Evolutionary conservation across 2,888 invertebrate species (phyloP).

Genomic region (Malachius bipustulatus): DNA sequence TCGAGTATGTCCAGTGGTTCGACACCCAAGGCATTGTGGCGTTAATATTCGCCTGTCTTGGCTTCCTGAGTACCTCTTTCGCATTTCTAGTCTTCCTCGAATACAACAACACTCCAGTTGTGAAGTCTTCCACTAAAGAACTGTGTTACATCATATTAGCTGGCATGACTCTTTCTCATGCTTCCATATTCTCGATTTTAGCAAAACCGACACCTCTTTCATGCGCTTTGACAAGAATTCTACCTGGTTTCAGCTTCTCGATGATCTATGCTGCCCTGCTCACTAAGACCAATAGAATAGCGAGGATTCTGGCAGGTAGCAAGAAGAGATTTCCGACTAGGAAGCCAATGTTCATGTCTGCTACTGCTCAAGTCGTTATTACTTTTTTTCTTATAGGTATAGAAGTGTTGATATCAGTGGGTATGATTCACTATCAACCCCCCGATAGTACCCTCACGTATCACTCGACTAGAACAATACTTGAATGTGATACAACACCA

Average conservation of each 20-base stretch:
- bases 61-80: conserved; percentile 50
- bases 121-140: conserved; percentile 55
- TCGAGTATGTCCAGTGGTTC: conserved; percentile 50
- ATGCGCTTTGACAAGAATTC: conserved; percentile 37
- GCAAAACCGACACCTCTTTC: conserved; percentile 45
- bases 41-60: conserved; percentile 45
- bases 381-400: conserved; percentile 51
- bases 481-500: conserved; percentile 51
- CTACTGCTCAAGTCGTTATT: conserved; percentile 47
- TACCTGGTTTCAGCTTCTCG: conserved; percentile 35
- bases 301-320: conserved; percentile 58
- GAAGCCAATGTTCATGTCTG: conserved; percentile 54
- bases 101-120: conserved; percentile 64
- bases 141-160: conserved; percentile 58
- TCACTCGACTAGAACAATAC: conserved; percentile 41
- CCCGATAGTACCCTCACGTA: conserved; percentile 45
- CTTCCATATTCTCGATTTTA: conserved; percentile 52
- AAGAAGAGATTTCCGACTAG: conserved; percentile 59
- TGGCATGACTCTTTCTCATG: conserved; percentile 46
- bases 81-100: conserved; percentile 50
- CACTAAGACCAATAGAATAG: conserved; percentile 68
- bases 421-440: conserved; percentile 48
- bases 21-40: conserved; percentile 51
- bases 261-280: conserved; percentile 63
- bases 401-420: conserved; percentile 52